Evolutionary conservation across 1,140 invertebrate genomes (phyloP), one percentile per base, ranked within the genome.

Genomic region (Coenobita brevimanus): DNA sequence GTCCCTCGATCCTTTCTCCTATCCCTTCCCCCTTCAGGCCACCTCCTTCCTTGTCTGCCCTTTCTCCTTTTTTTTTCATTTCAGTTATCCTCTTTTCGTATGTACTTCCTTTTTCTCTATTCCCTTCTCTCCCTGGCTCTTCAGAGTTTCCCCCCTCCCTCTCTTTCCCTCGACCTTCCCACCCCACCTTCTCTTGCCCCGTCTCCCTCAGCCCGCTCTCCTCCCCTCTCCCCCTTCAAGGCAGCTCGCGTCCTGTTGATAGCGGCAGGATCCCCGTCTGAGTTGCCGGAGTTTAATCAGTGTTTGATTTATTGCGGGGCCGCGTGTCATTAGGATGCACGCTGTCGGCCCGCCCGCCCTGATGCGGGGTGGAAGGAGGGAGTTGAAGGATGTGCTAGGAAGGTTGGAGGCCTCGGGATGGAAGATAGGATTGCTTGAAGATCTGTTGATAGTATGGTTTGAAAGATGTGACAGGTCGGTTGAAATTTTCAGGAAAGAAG

Each of bases 271-370:
- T 62, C 57, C 57, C 41, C 24, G 17, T 41, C 81, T 27, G 8
- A 83, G 67, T 83, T 83, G 50, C 54, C 64, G 21, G 64, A 83
- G 81, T 83, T 83, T 83, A 83, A 83, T 83, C 81, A 83, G 81
- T 83, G 43, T 73, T 83, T 83, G 81, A 83, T 83, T 83, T 83
- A 83, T 83, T 83, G 69, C 81, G 24, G 81, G 38, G 81, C 81
- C 43, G n/a, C n/a, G 43, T 83, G 81, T 83, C 81, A 83, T 71
- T 83, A 83, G 81, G 24, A 83, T 83, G 71, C 67, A 81, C n/a
- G n/a, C n/a, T n/a, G n/a, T n/a, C n/a, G n/a, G n/a, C n/a, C n/a
- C n/a, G n/a, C n/a, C n/a, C n/a, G n/a, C n/a, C n/a, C n/a, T n/a
- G n/a, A n/a, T n/a, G n/a, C n/a, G n/a, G n/a, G n/a, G n/a, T n/a